Evolutionary conservation across 2,888 invertebrate species (phyloP).

Genomic region (Folsomia candida): DNA sequence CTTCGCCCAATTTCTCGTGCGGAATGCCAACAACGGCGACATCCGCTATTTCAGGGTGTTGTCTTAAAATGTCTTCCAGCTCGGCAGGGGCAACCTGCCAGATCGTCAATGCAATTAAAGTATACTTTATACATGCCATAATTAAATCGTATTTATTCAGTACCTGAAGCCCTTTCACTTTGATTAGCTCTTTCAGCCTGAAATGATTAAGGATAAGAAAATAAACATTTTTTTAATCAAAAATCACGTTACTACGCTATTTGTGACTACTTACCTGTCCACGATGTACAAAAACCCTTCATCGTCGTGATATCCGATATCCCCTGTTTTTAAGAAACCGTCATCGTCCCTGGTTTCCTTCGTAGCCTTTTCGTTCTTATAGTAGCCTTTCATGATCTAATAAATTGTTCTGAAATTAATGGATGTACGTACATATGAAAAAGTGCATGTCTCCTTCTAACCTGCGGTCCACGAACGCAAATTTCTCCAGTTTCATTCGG

Average conservation of each 20-base stretch:
- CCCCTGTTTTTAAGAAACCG: constrained; percentile 80
- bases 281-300: constrained; percentile 72
- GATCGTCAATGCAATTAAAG: background rate
- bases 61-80: constrained; percentile 70
- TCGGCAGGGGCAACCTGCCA: constrained; percentile 77
- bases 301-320: constrained; percentile 75
- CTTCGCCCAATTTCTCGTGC: constrained; percentile 68
- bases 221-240: no score
- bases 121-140: background rate
- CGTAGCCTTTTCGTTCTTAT: constrained; percentile 72
- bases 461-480: constrained; percentile 70
- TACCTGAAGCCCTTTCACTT: constrained; percentile 65
- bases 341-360: constrained; percentile 69
- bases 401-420: no score
- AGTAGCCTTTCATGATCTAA: constrained; percentile 73
- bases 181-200: no score
- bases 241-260: no score
- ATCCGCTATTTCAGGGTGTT: constrained; percentile 71
- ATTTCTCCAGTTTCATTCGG: constrained; percentile 70
- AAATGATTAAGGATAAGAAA: no score
- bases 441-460: constrained; percentile 54
- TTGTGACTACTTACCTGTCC: constrained; percentile 61
- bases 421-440: no score
- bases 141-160: constrained; percentile 54
- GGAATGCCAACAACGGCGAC: constrained; percentile 72